These are phyloP conservation scores for Rhinatrema bivittatum DNA, from an alignment of 2,797 vertebrate species.

Conservation along the genomic window DNA sequence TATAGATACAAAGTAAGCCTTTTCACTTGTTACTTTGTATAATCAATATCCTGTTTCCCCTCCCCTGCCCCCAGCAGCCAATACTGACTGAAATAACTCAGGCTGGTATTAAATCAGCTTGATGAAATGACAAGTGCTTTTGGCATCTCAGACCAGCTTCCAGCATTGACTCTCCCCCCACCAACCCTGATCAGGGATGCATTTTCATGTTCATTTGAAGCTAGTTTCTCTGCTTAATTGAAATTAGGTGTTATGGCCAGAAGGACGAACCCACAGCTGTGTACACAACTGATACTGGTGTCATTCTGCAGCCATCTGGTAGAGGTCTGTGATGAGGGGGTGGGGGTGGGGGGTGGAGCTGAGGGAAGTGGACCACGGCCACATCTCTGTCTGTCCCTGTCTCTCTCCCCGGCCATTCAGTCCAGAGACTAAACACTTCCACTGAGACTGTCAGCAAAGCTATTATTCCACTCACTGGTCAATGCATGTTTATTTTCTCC, in stretches of 20 bases:
- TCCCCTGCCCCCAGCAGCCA: too few species aligned
- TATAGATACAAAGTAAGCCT: too few species aligned
- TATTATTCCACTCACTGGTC: conserved; percentile 49
- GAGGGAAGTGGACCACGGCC: not conserved
- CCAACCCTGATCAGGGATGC: not conserved
- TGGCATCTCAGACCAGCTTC: too few species aligned
- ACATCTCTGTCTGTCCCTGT: not conserved
- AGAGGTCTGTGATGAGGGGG: not conserved
- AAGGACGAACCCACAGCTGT: not conserved
- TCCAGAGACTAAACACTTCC: conserved; percentile 17
- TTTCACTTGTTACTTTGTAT: too few species aligned
- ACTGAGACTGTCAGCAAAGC: conserved; percentile 39
- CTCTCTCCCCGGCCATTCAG: conserved; percentile 5
- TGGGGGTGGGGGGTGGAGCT: not conserved
- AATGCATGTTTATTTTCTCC: conserved; percentile 39
- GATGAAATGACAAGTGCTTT: too few species aligned
- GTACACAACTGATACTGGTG: not conserved
- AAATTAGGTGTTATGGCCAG: not conserved
- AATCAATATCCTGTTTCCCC: too few species aligned
- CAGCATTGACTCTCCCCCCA: not conserved
- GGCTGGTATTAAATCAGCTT: too few species aligned
- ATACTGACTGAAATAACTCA: too few species aligned
- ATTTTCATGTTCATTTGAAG: too few species aligned
- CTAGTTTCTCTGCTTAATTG: not conserved
- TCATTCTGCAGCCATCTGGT: not conserved